Evolutionary conservation across 2,113 vertebrate genomes (phyloP).

Genomic region (Sebastes fasciatus): DNA sequence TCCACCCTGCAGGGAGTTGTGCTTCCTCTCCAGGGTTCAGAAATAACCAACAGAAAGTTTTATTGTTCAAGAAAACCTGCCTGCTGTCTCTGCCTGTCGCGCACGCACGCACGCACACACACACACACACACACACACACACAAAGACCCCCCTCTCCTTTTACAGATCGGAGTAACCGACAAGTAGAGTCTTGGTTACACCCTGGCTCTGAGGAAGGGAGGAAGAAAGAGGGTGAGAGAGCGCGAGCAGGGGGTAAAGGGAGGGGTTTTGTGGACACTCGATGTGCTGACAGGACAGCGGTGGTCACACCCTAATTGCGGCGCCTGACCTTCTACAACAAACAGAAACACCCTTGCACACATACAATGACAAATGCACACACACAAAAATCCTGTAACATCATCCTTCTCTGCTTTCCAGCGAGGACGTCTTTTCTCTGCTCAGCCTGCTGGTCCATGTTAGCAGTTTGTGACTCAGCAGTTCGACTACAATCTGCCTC

Average conservation of each 20-base stretch:
- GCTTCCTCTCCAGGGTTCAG: constrained; percentile 80
- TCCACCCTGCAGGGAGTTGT: constrained; percentile 78
- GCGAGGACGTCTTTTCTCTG: constrained; percentile 46
- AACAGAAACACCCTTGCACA: constrained; percentile 70
- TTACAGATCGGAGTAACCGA: constrained; percentile 79
- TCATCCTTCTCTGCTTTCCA: constrained; percentile 57
- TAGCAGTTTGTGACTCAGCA: constrained; percentile 74
- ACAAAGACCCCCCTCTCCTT: constrained; percentile 51
- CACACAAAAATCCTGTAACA: constrained; percentile 42
- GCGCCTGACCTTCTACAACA: constrained; percentile 80
- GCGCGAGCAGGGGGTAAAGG: constrained; percentile 53
- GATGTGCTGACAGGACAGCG: constrained; percentile 80
- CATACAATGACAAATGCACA: constrained; percentile 25
- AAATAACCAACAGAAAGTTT: constrained; percentile 81
- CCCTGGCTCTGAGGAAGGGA: constrained; percentile 77
- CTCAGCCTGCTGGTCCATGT: constrained; percentile 46
- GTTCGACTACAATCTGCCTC: constrained; percentile 55
- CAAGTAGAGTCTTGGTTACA: constrained; percentile 77
- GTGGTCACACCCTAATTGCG: constrained; percentile 79
- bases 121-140: constrained; percentile 27
- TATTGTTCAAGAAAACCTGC: constrained; percentile 77
- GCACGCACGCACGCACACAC: constrained; percentile 12
- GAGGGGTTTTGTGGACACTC: constrained; percentile 74
- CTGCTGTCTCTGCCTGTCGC: constrained; percentile 55
- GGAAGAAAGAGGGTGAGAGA: constrained; percentile 46